These are phyloP conservation scores for Temnothorax ravouxi DNA, from an alignment of 2,888 invertebrate genomes.

Conservation along the genomic window DNA sequence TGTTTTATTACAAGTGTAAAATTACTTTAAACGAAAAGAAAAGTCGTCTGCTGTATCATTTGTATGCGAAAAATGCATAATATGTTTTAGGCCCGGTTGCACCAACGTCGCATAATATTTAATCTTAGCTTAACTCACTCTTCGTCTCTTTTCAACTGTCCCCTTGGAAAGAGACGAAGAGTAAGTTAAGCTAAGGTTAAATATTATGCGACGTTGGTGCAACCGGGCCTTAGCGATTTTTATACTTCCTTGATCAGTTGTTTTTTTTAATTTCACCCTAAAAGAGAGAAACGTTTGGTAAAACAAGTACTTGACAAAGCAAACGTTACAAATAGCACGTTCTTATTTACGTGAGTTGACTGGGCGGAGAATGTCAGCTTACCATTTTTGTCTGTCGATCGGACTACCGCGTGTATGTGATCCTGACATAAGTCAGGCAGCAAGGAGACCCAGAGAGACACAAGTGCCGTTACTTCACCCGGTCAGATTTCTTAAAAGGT, in stretches of 20 bases:
- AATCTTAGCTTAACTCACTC: no score
- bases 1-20: background rate
- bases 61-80: background rate
- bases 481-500: constrained; percentile 80
- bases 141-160: no score
- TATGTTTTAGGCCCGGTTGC: no score
- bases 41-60: background rate
- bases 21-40: background rate
- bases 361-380: constrained; percentile 76
- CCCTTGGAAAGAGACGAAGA: no score
- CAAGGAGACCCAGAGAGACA: constrained; percentile 68
- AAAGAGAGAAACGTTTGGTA: constrained; percentile 56
- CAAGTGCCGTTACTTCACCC: constrained; percentile 79
- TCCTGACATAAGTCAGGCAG: constrained; percentile 80
- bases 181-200: no score
- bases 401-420: constrained; percentile 69
- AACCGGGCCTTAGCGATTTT: constrained; percentile 32
- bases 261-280: background rate
- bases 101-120: no score
- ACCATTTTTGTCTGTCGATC: constrained; percentile 78
- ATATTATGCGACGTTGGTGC: no score
- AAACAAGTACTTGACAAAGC: constrained; percentile 63
- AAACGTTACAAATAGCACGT: constrained; percentile 70
- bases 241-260: background rate
- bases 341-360: constrained; percentile 70